These are phyloP conservation scores for Nasua narica DNA, from an alignment of 2,797 vertebrate genomes.

Conservation along the genomic window DNA sequence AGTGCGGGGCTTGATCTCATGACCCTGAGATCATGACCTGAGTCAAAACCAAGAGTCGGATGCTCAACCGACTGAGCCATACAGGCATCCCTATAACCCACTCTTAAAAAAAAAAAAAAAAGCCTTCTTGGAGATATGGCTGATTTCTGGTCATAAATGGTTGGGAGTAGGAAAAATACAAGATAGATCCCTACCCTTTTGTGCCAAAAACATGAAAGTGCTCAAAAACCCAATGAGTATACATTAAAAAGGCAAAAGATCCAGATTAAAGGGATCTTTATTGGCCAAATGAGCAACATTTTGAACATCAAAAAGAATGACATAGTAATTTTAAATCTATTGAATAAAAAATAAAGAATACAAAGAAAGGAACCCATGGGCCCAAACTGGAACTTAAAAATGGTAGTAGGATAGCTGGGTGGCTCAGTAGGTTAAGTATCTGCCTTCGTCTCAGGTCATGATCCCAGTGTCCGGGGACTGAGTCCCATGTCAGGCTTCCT, in stretches of 20 bases:
- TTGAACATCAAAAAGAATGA: neutral
- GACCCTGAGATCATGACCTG: neutral
- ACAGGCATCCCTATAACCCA: neutral
- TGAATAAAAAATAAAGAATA: neutral
- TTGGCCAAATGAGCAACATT: neutral
- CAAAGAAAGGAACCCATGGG: neutral
- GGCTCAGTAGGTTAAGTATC: no score
- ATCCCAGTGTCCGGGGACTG: no score
- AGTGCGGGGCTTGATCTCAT: neutral
- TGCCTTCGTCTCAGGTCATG: no score
- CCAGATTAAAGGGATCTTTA: neutral
- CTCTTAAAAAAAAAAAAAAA: neutral
- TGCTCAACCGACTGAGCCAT: neutral
- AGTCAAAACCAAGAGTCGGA: neutral
- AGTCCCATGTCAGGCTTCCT: no score
- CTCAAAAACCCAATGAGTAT: neutral
- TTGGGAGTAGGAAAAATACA: neutral
- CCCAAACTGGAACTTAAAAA: neutral
- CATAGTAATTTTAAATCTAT: neutral
- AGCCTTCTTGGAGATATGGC: neutral
- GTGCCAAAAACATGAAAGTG: neutral
- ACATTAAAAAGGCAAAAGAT: neutral
- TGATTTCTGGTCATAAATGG: neutral
- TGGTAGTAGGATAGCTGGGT: neutral
- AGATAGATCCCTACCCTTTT: neutral